phyloP scores from a whole-genome alignment of 2,888 invertebrate species.

The Pammene fasciana region DNA sequence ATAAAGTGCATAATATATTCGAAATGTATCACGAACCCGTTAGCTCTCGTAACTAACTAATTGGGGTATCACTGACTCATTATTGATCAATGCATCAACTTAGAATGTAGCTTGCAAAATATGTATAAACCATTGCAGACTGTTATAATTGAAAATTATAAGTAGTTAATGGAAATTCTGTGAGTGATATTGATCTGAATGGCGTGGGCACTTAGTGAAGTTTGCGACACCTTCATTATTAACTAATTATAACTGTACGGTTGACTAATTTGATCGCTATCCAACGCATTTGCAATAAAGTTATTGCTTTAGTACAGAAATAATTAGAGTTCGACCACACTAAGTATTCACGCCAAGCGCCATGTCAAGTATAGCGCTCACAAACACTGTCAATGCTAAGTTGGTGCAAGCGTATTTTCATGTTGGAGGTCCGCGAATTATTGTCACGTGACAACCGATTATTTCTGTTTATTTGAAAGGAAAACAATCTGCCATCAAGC shows the following conservation, averaged over 20 bases:
- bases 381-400: too few species aligned
- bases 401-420: too few species aligned
- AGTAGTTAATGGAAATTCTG: slow-evolving; percentile 25
- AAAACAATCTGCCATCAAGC: too few species aligned
- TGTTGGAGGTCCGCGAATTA: too few species aligned
- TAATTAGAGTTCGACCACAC: neutral
- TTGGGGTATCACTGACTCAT: neutral
- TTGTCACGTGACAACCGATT: too few species aligned
- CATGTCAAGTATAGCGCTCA: too few species aligned
- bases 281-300: slow-evolving; percentile 40
- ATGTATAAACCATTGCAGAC: slow-evolving; percentile 3
- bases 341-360: neutral
- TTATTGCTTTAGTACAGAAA: slow-evolving; percentile 7
- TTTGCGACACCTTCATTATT: slow-evolving; percentile 60
- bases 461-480: too few species aligned
- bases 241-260: slow-evolving; percentile 60
- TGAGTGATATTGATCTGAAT: slow-evolving; percentile 36
- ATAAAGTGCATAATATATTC: too few species aligned
- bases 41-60: neutral
- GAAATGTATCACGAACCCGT: neutral
- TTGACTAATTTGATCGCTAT: slow-evolving; percentile 62
- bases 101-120: slow-evolving; percentile 8
- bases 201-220: slow-evolving; percentile 22
- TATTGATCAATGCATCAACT: neutral
- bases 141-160: slow-evolving; percentile 30